Evolutionary conservation across 1,140 invertebrate genomes (phyloP).

Genomic region (Whitmania pigra): DNA sequence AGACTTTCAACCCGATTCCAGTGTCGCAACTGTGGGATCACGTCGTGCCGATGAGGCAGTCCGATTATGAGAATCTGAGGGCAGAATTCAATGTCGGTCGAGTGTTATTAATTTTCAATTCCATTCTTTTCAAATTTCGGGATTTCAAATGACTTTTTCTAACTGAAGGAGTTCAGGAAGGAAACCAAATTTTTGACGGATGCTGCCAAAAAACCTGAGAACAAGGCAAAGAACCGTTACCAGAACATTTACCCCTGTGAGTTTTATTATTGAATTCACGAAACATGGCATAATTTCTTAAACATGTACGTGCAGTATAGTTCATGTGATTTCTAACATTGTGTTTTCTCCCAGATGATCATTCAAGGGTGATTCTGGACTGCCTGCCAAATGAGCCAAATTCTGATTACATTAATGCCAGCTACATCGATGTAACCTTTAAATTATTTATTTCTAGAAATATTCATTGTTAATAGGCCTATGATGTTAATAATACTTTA

Average conservation of each 20-base stretch:
- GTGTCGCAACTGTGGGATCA: constrained; percentile 27
- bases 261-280: no score
- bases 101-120: not conserved
- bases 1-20: constrained; percentile 23
- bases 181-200: constrained; percentile 34
- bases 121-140: not conserved
- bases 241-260: constrained; percentile 85
- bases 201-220: constrained; percentile 50
- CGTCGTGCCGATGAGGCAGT: constrained; percentile 24
- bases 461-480: not conserved
- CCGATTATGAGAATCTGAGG: constrained; percentile 15
- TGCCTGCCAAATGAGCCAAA: constrained; percentile 48
- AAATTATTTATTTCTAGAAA: not conserved
- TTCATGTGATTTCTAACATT: not conserved
- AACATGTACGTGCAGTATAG: no score
- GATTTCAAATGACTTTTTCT: not conserved
- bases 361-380: constrained; percentile 72
- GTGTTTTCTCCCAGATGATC: constrained; percentile 63
- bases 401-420: constrained; percentile 86
- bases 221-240: constrained; percentile 85
- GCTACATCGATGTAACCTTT: constrained; percentile 71
- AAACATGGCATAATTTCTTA: no score
- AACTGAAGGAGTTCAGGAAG: constrained; percentile 34
- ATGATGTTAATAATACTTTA: not conserved
- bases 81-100: constrained; percentile 22